Percentiles rank a stretch among this genome's conserved stretches.
phyloP scores from a whole-genome alignment of 1,140 invertebrate genomes.

The Drosophila neocordata region DNA sequence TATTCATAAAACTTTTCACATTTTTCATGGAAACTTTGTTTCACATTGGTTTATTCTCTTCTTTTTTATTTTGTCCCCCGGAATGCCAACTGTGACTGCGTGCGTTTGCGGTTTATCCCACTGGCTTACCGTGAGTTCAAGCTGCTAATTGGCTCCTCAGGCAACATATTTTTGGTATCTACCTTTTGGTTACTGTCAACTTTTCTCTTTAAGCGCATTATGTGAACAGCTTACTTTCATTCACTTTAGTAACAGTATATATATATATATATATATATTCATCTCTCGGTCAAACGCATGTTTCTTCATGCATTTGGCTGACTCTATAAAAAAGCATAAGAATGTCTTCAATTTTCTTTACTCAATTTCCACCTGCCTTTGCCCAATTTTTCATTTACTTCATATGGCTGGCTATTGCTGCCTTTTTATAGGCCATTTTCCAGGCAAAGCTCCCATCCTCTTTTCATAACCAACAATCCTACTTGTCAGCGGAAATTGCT shows the following conservation, averaged over 20 bases:
- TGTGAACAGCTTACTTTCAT: background rate
- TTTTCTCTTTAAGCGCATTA: conserved; percentile 8
- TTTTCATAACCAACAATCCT: background rate
- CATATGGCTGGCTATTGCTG: conserved; percentile 13
- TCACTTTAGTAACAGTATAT: background rate
- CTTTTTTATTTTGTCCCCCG: background rate
- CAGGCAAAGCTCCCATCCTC: conserved; percentile 42
- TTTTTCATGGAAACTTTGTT: conserved; percentile 20
- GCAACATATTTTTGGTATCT: conserved; percentile 1
- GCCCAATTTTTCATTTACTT: conserved; percentile 33
- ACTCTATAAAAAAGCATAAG: conserved; percentile 21
- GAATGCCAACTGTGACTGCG: conserved; percentile 13
- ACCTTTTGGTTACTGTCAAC: conserved; percentile 6
- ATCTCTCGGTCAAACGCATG: conserved; percentile 2
- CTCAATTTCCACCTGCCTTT: conserved; percentile 1
- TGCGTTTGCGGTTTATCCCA: conserved; percentile 41
- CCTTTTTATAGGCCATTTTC: conserved; percentile 56
- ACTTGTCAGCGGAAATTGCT: conserved; percentile 56
- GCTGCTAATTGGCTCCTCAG: conserved; percentile 56
- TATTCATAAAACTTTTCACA: conserved; percentile 48
- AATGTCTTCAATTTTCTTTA: conserved; percentile 2
- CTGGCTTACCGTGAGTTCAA: conserved; percentile 19
- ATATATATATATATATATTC: background rate
- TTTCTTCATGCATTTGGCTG: conserved; percentile 11
- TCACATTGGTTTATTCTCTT: conserved; percentile 10